Percentiles rank a stretch among this genome's conserved stretches.
phyloP scores from a whole-genome alignment of 2,888 invertebrate species.

The Drosophila meridionalis region DNA sequence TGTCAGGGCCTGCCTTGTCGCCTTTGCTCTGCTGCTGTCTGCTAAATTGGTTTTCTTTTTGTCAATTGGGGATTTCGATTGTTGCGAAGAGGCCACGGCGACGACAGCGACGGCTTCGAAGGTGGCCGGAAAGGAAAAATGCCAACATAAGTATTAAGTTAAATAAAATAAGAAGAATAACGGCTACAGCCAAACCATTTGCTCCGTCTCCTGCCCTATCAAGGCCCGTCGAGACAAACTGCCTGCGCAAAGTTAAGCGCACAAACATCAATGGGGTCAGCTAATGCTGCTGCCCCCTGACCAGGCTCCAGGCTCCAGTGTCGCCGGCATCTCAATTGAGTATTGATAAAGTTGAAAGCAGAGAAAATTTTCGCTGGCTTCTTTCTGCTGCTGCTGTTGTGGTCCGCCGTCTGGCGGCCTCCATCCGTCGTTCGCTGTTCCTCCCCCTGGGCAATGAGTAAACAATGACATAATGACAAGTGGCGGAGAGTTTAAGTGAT shows the following conservation, averaged over 20 bases:
- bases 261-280: conserved; percentile 81
- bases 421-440: neutral
- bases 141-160: conserved; percentile 78
- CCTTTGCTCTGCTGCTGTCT: conserved; percentile 76
- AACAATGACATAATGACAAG: conserved; percentile 85
- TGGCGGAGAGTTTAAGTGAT: conserved; percentile 84
- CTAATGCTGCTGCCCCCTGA: conserved; percentile 57
- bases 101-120: conserved; percentile 54
- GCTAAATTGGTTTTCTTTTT: conserved; percentile 84
- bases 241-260: conserved; percentile 80
- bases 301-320: conserved; percentile 17
- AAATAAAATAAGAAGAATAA: conserved; percentile 72
- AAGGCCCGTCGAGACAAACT: conserved; percentile 74
- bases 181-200: conserved; percentile 26
- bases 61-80: conserved; percentile 84
- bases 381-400: neutral
- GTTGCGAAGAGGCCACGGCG: conserved; percentile 77
- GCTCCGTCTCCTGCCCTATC: neutral
- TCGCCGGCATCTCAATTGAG: conserved; percentile 78
- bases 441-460: conserved; percentile 79
- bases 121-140: conserved; percentile 52
- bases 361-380: conserved; percentile 39
- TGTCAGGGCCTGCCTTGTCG: neutral
- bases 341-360: conserved; percentile 83
- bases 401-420: conserved; percentile 21